Evolutionary conservation across 2,888 invertebrate genomes (phyloP), one percentile per base, ranked within the genome.

Genomic region (Molorchus minor): DNA sequence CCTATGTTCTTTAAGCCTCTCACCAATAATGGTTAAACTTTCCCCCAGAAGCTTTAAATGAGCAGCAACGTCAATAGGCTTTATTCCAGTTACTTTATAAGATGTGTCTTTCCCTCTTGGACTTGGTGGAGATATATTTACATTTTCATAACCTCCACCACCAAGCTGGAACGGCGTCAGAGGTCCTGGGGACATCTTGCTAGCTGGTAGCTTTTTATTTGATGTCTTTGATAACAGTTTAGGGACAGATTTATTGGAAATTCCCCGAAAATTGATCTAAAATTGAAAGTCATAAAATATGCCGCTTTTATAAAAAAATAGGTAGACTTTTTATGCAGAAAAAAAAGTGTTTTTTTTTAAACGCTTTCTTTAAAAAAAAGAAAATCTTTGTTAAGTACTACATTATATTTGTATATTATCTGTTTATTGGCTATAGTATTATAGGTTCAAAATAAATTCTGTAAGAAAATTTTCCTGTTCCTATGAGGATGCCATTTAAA

Each of bases 21-120:
- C 93, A 0, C 98, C 97, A 69, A 98, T 96, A 75, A 95, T 94
- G 43, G 92, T 92, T 13, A 98, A 84, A 74, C 95, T 96, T 80
- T 97, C 97, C 0, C 97, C 97, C 10, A 98, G 83, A 56, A 97
- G 83, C 51, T 95, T 92, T 7, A 97, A 84, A 79, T 97, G 96
- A 0, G 97, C 96, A 0, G 96, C 96, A 16, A 94, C 92, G 79
- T 97, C 96, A 0, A 93, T 88, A 0, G 94, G 91, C 54, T 90
- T 88, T 40, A 92, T 92, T 5, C 90, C 91, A 4, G 88, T 85
- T 17, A 88, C 86, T 77, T 88, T 88, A 78, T 85, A 87, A 3
- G 65, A 57, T 5, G 64, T 63, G 10, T 80, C 79, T 61, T 77
- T 79, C 3, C 80, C 65, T 56, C 76, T 69, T 12, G 80, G 79